phyloP scores from a whole-genome alignment of 2,888 invertebrate species.

The Deilephila elpenor region DNA sequence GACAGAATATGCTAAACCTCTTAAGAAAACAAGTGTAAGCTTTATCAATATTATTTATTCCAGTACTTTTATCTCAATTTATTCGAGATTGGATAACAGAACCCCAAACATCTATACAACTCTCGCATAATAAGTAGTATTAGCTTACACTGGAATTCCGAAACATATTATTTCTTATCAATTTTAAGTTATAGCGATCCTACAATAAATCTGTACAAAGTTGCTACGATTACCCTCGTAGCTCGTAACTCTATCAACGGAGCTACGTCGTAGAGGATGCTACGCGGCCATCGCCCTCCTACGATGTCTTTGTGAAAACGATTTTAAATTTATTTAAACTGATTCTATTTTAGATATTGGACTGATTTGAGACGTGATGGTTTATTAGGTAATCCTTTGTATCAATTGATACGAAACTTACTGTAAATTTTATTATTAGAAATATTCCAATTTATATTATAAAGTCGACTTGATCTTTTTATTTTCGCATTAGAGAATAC shows the following conservation, averaged over 20 bases:
- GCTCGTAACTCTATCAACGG: slow-evolving; percentile 22
- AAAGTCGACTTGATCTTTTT: too few relatives aligned
- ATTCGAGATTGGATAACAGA: too few relatives aligned
- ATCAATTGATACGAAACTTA: neutral
- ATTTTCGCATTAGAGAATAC: too few relatives aligned
- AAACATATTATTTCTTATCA: neutral
- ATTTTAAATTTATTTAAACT: slow-evolving; percentile 47
- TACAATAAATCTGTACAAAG: neutral
- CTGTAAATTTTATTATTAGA: neutral
- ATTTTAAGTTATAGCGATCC: neutral
- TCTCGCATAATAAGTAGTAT: too few relatives aligned
- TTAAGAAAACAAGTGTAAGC: neutral
- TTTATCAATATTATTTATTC: neutral
- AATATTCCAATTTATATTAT: neutral
- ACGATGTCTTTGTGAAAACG: slow-evolving; percentile 15
- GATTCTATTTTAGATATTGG: slow-evolving; percentile 21
- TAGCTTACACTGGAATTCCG: neutral
- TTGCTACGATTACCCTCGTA: slow-evolving; percentile 10
- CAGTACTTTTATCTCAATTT: too few relatives aligned
- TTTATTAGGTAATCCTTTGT: slow-evolving; percentile 4
- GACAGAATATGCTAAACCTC: too few relatives aligned
- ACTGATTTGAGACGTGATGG: neutral
- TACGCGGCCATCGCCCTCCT: slow-evolving; percentile 28
- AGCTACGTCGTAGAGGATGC: slow-evolving; percentile 26
- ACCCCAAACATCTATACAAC: too few relatives aligned